These are phyloP conservation scores for Liodrosophila aerea DNA, from an alignment of 2,888 invertebrate species.

Conservation along the genomic window DNA sequence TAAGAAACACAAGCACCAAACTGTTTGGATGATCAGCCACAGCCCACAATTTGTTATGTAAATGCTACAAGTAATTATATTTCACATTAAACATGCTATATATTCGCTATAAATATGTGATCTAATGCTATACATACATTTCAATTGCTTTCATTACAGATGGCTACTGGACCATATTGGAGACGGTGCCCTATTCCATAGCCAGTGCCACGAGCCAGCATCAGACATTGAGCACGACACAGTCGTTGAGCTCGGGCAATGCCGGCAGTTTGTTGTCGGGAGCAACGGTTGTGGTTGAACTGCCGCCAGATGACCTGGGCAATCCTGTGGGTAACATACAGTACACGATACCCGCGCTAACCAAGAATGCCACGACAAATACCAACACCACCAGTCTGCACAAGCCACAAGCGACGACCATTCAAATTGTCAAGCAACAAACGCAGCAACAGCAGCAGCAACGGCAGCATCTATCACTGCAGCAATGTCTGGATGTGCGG, in stretches of 20 bases:
- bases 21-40: slow-evolving; percentile 39
- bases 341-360: slow-evolving; percentile 76
- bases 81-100: neutral
- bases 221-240: slow-evolving; percentile 44
- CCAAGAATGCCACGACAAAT: slow-evolving; percentile 63
- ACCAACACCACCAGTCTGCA: slow-evolving; percentile 54
- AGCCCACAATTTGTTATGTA: slow-evolving; percentile 50
- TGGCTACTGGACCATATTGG: slow-evolving; percentile 82
- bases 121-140: neutral
- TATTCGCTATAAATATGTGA: neutral
- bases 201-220: slow-evolving; percentile 53
- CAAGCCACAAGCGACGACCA: slow-evolving; percentile 73
- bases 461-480: slow-evolving; percentile 45
- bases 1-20: slow-evolving; percentile 21
- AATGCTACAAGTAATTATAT: slow-evolving; percentile 61
- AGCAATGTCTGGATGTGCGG: slow-evolving; percentile 44
- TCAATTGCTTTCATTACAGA: slow-evolving; percentile 57
- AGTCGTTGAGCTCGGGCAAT: slow-evolving; percentile 39
- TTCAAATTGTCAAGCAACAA: slow-evolving; percentile 79
- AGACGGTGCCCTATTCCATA: slow-evolving; percentile 80
- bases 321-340: slow-evolving; percentile 80
- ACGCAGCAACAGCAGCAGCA: slow-evolving; percentile 43
- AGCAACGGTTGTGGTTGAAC: slow-evolving; percentile 81
- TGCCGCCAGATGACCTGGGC: slow-evolving; percentile 79
- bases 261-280: slow-evolving; percentile 66